Conservation (phyloP, 1,140 invertebrate genomes). For the Macrosteles quadrilineatus region DNA sequence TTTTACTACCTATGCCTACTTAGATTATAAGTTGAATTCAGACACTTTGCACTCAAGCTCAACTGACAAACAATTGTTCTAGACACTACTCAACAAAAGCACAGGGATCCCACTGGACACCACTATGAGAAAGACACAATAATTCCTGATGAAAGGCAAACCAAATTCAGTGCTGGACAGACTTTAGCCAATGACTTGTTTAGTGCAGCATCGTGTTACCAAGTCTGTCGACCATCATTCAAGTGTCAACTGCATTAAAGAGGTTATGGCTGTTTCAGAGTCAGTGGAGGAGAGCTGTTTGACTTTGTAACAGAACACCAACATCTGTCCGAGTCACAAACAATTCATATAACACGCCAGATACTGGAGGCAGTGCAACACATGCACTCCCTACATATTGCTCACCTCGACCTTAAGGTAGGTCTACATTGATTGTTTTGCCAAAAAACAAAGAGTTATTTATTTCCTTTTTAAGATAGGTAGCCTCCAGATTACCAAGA, state of each 20-base stretch:
- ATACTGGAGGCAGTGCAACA: constrained; percentile 86
- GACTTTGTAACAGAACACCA: constrained; percentile 86
- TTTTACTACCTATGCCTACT: background rate
- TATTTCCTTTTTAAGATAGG: too few species aligned
- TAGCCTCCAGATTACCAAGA: too few species aligned
- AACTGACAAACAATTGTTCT: background rate
- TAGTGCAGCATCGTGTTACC: too few species aligned
- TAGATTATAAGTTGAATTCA: background rate
- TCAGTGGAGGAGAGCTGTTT: constrained; percentile 89
- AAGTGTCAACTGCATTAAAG: background rate
- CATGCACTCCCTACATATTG: constrained; percentile 85
- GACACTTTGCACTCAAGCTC: background rate
- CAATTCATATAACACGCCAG: constrained; percentile 77
- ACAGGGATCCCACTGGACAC: background rate
- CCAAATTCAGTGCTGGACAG: background rate
- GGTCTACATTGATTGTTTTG: too few species aligned
- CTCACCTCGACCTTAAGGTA: constrained; percentile 91
- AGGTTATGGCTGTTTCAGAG: constrained; percentile 56
- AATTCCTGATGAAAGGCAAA: background rate
- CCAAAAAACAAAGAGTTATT: too few species aligned
- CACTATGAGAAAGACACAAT: background rate
- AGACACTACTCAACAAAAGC: background rate
- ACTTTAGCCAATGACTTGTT: background rate
- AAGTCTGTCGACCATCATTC: background rate
- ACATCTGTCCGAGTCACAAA: constrained; percentile 76